phyloP scores from a whole-genome alignment of 2,888 invertebrate species.

The Cyclophora punctaria region DNA sequence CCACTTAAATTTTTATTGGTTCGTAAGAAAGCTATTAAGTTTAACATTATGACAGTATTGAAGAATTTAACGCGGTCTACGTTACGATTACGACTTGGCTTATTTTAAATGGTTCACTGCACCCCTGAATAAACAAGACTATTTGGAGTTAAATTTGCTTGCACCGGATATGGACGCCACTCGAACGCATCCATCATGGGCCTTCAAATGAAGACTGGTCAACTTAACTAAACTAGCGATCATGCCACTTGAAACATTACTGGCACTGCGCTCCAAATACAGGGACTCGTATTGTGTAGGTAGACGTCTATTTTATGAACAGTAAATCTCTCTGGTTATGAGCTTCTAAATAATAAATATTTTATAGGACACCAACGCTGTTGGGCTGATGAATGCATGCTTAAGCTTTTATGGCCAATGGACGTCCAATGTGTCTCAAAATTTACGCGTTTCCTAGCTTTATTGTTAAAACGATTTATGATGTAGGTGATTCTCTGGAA shows the following conservation, averaged over 20 bases:
- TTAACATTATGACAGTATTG: conserved; percentile 69
- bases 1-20: conserved; percentile 63
- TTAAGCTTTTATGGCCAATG: conserved; percentile 52
- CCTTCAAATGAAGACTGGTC: conserved; percentile 52
- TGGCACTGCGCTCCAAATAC: conserved; percentile 26
- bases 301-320: conserved; percentile 47
- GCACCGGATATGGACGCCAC: conserved; percentile 69
- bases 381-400: conserved; percentile 58
- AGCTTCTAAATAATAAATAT: conserved; percentile 67
- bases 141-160: conserved; percentile 69
- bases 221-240: conserved; percentile 25
- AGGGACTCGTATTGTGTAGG: too few species aligned
- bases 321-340: conserved; percentile 67
- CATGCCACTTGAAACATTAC: conserved; percentile 36
- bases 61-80: conserved; percentile 67
- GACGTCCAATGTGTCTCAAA: conserved; percentile 43
- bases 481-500: conserved; percentile 2
- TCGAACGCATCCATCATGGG: conserved; percentile 63
- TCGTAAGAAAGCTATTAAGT: conserved; percentile 69
- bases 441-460: conserved; percentile 55
- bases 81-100: conserved; percentile 52
- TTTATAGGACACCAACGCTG: conserved; percentile 60
- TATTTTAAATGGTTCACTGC: conserved; percentile 70
- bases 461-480: conserved; percentile 54
- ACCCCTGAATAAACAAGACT: conserved; percentile 71